phyloP scores from a whole-genome alignment of 2,888 invertebrate genomes.

The Hydrotaea cyrtoneurina region DNA sequence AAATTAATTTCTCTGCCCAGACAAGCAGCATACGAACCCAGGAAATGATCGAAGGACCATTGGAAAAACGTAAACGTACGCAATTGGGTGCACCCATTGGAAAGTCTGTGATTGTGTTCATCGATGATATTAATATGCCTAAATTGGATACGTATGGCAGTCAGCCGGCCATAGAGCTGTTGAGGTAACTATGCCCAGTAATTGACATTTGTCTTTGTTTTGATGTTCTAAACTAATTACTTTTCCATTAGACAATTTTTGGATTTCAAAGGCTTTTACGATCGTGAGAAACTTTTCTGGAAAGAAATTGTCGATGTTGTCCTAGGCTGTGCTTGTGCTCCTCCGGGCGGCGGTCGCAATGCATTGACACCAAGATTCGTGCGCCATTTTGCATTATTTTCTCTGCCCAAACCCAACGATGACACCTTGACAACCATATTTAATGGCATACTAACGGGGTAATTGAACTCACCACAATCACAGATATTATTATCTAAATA shows the following conservation, averaged over 20 bases:
- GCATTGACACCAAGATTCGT: conserved; percentile 90
- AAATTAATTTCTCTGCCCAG: conserved; percentile 95
- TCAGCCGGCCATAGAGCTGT: conserved; percentile 94
- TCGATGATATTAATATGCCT: conserved; percentile 97
- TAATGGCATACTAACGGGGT: conserved; percentile 78
- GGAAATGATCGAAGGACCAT: conserved; percentile 90
- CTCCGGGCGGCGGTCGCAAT: conserved; percentile 95
- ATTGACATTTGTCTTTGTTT: not conserved
- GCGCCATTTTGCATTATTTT: conserved; percentile 93
- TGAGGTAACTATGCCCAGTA: conserved; percentile 87
- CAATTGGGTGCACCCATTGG: conserved; percentile 91
- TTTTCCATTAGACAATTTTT: conserved; percentile 76
- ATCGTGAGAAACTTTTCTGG: conserved; percentile 94
- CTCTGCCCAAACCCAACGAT: conserved; percentile 88
- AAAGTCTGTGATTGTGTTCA: conserved; percentile 91
- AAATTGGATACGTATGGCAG: conserved; percentile 92
- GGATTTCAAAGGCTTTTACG: conserved; percentile 88
- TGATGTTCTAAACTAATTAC: not conserved
- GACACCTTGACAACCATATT: conserved; percentile 79
- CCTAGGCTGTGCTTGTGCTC: conserved; percentile 93
- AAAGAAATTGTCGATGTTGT: conserved; percentile 92
- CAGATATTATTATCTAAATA: not conserved
- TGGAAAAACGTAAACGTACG: conserved; percentile 91
- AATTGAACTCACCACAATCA: conserved; percentile 6
- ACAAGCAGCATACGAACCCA: conserved; percentile 92